A percentile compares a stretch with the other conserved stretches of the same genome.
Conservation (phyloP, 2,113 vertebrate species). For the Felis chaus region DNA sequence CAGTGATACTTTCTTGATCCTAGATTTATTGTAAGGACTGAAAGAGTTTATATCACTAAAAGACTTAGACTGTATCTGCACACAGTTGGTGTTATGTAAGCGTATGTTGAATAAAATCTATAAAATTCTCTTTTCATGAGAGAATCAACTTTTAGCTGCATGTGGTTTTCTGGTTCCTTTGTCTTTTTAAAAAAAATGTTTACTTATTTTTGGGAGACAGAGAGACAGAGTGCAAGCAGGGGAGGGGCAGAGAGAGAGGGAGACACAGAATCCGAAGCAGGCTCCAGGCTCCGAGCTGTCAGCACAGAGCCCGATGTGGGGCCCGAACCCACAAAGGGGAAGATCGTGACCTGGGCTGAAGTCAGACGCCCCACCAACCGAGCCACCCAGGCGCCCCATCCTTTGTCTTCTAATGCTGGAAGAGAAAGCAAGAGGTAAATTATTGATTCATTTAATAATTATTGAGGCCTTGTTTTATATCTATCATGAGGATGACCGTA, state of each 20-base stretch:
- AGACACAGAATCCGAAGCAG: too few relatives aligned
- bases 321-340: too few relatives aligned
- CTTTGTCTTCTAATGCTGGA: background rate
- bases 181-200: background rate
- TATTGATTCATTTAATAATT: background rate
- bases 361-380: too few relatives aligned
- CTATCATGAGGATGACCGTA: background rate
- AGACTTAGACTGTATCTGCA: background rate
- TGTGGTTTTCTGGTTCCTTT: background rate
- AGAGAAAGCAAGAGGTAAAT: background rate
- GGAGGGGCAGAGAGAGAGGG: too few relatives aligned
- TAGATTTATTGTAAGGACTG: background rate
- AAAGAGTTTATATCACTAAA: background rate
- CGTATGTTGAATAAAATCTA: background rate
- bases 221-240: too few relatives aligned
- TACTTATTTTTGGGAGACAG: too few relatives aligned
- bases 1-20: background rate
- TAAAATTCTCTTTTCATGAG: background rate
- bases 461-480: background rate
- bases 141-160: background rate
- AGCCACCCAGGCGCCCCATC: too few relatives aligned
- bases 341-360: too few relatives aligned
- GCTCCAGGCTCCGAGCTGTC: too few relatives aligned
- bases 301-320: too few relatives aligned
- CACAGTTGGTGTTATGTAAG: background rate